A percentile compares a stretch with the other conserved stretches of the same genome.
phyloP scores from a whole-genome alignment of 2,888 invertebrate genomes.

The Gryllus longicercus region DNA sequence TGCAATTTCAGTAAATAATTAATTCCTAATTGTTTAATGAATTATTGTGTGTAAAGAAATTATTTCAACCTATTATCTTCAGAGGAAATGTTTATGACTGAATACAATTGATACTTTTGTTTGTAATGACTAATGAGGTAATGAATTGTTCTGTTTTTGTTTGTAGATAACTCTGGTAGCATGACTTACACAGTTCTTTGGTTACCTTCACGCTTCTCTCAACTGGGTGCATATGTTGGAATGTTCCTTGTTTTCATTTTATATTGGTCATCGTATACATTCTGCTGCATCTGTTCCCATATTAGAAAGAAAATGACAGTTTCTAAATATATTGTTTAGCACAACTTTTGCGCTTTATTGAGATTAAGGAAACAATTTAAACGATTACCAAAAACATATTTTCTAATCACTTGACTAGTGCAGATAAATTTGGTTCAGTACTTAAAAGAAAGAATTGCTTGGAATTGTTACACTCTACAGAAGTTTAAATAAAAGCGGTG shows the following conservation, averaged over 20 bases:
- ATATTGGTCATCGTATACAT: background rate
- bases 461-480: too few relatives aligned
- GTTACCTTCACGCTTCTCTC: constrained; percentile 68
- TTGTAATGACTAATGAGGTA: too few relatives aligned
- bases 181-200: constrained; percentile 72
- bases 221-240: constrained; percentile 55
- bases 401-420: too few relatives aligned
- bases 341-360: background rate
- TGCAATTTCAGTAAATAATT: too few relatives aligned
- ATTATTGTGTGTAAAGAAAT: background rate
- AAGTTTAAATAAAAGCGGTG: too few relatives aligned
- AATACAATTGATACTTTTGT: too few relatives aligned
- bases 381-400: too few relatives aligned
- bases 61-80: too few relatives aligned
- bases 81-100: too few relatives aligned
- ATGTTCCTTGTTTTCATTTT: background rate
- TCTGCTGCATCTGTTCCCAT: background rate
- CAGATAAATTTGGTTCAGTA: too few relatives aligned
- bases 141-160: constrained; percentile 30
- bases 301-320: background rate
- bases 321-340: constrained; percentile 41
- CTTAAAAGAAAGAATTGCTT: too few relatives aligned
- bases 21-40: background rate
- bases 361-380: too few relatives aligned
- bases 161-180: constrained; percentile 58